phyloP scores from a whole-genome alignment of 2,888 invertebrate species.

The Tenthredo livida region DNA sequence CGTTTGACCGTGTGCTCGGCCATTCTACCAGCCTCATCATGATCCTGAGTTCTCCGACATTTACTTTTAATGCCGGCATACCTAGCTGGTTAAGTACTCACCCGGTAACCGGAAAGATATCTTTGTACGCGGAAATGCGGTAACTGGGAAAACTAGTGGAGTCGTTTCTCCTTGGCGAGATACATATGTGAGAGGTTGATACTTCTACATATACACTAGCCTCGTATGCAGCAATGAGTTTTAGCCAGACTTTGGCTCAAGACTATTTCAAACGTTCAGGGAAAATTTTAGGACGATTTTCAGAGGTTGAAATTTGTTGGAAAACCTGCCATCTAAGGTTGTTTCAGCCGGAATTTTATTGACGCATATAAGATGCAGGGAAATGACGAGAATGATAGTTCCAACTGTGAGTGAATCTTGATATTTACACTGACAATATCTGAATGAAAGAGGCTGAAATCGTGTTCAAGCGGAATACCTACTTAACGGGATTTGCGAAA shows the following conservation, averaged over 20 bases:
- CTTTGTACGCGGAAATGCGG: slow-evolving; percentile 41
- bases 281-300: background rate
- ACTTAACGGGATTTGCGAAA: background rate
- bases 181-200: background rate
- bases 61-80: slow-evolving; percentile 27
- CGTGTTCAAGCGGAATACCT: background rate
- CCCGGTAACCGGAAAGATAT: slow-evolving; percentile 41
- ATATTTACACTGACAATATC: background rate
- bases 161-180: slow-evolving; percentile 11
- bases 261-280: background rate
- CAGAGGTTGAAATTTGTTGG: background rate
- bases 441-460: background rate
- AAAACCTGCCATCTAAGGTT: background rate
- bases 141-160: slow-evolving; percentile 16
- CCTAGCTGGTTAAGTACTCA: slow-evolving; percentile 31
- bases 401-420: background rate
- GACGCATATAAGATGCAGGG: background rate
- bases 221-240: background rate
- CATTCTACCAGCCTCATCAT: background rate
- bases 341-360: background rate
- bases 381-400: background rate
- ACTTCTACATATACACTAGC: background rate
- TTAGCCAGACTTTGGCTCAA: background rate
- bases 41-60: background rate
- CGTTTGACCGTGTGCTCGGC: background rate